A percentile compares a stretch with the other conserved stretches of the same genome.
These are phyloP conservation scores for Ctenoplectra terminalis DNA, from an alignment of 1,140 invertebrate genomes.

Conservation along the genomic window DNA sequence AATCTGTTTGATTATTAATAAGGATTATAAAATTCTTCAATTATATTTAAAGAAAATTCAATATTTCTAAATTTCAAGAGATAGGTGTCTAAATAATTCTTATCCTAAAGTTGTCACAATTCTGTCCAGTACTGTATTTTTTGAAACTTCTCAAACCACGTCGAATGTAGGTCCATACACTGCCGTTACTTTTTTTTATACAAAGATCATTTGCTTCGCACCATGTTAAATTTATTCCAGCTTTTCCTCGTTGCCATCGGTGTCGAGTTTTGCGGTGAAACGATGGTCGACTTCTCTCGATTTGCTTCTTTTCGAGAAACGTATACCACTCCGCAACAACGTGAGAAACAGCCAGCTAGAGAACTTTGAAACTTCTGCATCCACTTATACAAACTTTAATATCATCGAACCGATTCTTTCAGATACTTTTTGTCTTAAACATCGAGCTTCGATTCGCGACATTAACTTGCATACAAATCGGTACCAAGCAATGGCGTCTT, in stretches of 20 bases:
- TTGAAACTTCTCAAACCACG: not conserved
- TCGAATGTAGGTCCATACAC: too few relatives aligned
- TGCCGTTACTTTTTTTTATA: not conserved
- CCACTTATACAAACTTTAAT: not conserved
- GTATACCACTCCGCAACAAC: not conserved
- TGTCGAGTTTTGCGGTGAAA: constrained; percentile 45
- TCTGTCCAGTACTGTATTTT: too few relatives aligned
- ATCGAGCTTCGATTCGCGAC: too few relatives aligned
- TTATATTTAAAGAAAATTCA: too few relatives aligned
- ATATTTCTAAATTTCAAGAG: too few relatives aligned
- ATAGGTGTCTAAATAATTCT: not conserved
- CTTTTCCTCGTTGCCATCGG: constrained; percentile 7
- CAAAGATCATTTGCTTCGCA: not conserved
- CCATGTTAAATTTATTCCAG: not conserved
- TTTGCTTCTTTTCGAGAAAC: constrained; percentile 37
- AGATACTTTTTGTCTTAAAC: too few relatives aligned
- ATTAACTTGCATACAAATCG: too few relatives aligned
- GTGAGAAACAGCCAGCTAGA: not conserved
- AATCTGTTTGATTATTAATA: too few relatives aligned
- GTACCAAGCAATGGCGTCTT: too few relatives aligned
- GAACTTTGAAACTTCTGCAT: not conserved
- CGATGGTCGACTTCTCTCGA: constrained; percentile 16
- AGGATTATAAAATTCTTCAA: too few relatives aligned
- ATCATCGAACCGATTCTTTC: not conserved
- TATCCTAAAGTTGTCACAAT: not conserved